phyloP scores from a whole-genome alignment of 2,888 invertebrate genomes.

The Disparrhopalites patrizii region DNA sequence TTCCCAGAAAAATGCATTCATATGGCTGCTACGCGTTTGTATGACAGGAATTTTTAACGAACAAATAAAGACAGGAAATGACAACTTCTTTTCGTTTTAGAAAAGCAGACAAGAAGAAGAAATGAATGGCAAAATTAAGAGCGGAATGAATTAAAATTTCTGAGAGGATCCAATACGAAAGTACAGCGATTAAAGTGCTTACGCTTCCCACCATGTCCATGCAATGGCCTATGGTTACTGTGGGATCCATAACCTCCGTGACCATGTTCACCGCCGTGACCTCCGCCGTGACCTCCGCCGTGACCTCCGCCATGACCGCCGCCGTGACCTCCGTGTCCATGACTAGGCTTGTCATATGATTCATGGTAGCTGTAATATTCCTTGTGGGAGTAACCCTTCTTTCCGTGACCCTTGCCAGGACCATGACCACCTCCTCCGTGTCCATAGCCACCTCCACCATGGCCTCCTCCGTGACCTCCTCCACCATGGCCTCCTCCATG shows the following conservation, averaged over 20 bases:
- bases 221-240: slow-evolving; percentile 5
- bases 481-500: background rate
- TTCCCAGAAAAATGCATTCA: too few species aligned
- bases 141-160: too few species aligned
- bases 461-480: background rate
- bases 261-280: background rate
- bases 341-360: background rate
- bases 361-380: background rate
- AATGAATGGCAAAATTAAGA: too few species aligned
- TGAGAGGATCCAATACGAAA: too few species aligned
- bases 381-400: too few species aligned
- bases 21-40: too few species aligned
- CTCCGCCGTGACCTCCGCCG: background rate
- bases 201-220: background rate
- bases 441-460: background rate
- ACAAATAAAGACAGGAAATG: too few species aligned
- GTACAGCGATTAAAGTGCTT: too few species aligned
- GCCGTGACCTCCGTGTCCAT: background rate
- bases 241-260: slow-evolving; percentile 4
- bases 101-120: too few species aligned
- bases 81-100: too few species aligned
- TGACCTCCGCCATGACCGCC: background rate
- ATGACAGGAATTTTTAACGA: too few species aligned
- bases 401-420: background rate
- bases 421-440: background rate